Evolutionary conservation across 2,113 vertebrate genomes (phyloP).

Genomic region (Accipiter virgatus): DNA sequence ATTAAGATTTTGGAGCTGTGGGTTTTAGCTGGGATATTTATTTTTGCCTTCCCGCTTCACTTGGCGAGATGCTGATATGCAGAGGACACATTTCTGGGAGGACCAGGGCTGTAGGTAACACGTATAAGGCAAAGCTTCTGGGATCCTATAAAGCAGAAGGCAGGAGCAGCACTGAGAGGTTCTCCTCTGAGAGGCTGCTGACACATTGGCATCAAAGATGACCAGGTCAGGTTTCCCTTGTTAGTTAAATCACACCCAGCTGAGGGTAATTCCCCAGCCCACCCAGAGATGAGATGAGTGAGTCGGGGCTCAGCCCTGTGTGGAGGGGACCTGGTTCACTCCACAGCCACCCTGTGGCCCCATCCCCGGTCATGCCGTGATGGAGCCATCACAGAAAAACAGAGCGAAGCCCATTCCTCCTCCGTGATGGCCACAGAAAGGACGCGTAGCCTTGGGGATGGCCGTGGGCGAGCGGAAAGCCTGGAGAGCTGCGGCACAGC

Average conservation of each 20-base stretch:
- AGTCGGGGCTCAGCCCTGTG: neutral
- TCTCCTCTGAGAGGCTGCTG: neutral
- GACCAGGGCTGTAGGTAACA: neutral
- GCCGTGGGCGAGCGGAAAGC: neutral
- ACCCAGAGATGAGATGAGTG: neutral
- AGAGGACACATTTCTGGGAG: neutral
- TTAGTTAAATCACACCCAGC: neutral
- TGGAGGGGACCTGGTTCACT: neutral
- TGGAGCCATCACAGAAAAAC: no score
- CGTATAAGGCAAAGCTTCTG: neutral
- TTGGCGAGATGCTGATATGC: neutral
- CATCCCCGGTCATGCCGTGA: accelerated
- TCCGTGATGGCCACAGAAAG: accelerated
- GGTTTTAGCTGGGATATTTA: neutral
- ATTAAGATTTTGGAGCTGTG: neutral
- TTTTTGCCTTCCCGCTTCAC: neutral
- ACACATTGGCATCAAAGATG: accelerated
- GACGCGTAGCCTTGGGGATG: accelerated
- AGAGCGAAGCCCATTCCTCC: neutral
- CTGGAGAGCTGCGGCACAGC: neutral
- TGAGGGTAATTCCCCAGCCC: neutral
- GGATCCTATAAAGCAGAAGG: neutral
- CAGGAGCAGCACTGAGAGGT: accelerated
- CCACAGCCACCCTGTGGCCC: neutral
- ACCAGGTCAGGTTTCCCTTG: neutral